Evolutionary conservation across 2,113 vertebrate species (phyloP).

Genomic region (Osmerus mordax): DNA sequence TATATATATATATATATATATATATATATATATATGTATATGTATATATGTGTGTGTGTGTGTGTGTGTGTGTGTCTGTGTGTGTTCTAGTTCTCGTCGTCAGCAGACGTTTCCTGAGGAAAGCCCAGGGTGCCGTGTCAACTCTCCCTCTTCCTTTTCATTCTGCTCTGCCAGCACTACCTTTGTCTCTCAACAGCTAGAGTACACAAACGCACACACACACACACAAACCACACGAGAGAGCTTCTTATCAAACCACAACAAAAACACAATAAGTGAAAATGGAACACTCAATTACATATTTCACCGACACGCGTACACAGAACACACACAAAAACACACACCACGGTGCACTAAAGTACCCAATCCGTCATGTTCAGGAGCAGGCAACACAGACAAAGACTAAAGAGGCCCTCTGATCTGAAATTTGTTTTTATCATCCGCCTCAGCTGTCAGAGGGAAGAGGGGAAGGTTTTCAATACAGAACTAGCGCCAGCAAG

Average conservation of each 20-base stretch:
- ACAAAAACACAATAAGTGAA: too few relatives aligned
- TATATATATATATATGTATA: neutral
- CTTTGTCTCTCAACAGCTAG: neutral
- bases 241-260: too few relatives aligned
- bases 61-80: neutral
- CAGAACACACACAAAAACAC: too few relatives aligned
- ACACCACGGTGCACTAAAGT: too few relatives aligned
- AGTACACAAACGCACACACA: too few relatives aligned
- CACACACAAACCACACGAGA: too few relatives aligned
- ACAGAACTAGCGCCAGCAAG: neutral
- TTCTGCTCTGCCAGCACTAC: constrained; percentile 6
- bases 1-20: neutral
- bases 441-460: constrained; percentile 58
- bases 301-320: too few relatives aligned
- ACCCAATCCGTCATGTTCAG: constrained; percentile 47
- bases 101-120: constrained; percentile 51
- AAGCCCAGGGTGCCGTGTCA: constrained; percentile 48
- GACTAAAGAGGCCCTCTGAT: constrained; percentile 71
- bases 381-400: constrained; percentile 65
- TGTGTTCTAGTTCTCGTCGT: neutral
- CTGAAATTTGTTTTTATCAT: constrained; percentile 70
- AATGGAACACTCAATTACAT: too few relatives aligned
- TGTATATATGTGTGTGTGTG: neutral
- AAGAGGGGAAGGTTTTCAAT: constrained; percentile 7
- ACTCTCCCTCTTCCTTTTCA: constrained; percentile 39